Evolutionary conservation across 2,888 invertebrate species (phyloP).

Genomic region (Germaria angustata): DNA sequence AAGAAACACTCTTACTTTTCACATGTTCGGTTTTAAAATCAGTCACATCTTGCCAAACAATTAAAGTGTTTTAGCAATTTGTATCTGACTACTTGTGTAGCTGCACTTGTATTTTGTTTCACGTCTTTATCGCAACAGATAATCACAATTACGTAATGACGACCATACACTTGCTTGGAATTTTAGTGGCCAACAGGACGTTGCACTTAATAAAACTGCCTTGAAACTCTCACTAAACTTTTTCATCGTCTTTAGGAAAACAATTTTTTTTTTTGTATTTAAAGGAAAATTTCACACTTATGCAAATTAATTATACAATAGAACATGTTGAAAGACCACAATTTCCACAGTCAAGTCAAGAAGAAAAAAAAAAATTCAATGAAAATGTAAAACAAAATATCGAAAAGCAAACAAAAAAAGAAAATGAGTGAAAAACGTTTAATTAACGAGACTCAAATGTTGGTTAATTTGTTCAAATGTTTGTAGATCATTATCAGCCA

Average conservation of each 20-base stretch:
- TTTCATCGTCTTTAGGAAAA: neutral
- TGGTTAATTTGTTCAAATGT: constrained; percentile 66
- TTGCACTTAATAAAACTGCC: neutral
- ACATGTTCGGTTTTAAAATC: neutral
- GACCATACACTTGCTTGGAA: constrained; percentile 12
- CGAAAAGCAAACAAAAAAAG: neutral
- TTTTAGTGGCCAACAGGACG: constrained; percentile 10
- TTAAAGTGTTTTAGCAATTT: constrained; percentile 36
- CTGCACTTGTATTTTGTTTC: neutral
- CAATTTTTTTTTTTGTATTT: neutral
- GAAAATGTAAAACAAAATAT: too few species aligned
- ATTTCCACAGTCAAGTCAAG: constrained; percentile 17
- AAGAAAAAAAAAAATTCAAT: neutral
- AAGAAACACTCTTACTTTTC: constrained; percentile 2
- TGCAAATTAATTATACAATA: constrained; percentile 61
- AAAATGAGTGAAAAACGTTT: constrained; percentile 49
- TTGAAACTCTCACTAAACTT: constrained; percentile 34
- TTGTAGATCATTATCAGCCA: constrained; percentile 62
- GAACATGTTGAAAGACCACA: constrained; percentile 54
- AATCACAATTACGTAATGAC: constrained; percentile 44
- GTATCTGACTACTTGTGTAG: neutral
- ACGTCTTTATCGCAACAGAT: constrained; percentile 20
- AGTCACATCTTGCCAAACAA: neutral
- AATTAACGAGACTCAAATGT: constrained; percentile 53
- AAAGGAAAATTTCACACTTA: constrained; percentile 60